Evolutionary conservation across 2,113 vertebrate genomes (phyloP).

Genomic region (Melanostigma gelatinosum): DNA sequence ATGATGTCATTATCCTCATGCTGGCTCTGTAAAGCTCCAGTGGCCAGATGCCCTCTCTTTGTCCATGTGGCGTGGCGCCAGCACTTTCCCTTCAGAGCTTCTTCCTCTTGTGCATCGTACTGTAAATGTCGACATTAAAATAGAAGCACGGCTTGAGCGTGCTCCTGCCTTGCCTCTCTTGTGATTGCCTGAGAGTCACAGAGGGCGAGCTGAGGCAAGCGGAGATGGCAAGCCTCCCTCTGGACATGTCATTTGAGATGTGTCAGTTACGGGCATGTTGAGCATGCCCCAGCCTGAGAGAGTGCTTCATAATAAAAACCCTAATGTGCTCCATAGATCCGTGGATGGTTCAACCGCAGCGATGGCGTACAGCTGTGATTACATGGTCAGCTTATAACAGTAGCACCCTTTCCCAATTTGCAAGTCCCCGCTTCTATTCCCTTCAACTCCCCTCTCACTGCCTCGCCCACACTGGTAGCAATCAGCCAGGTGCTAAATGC

Average conservation of each 20-base stretch:
- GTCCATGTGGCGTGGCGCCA: slow-evolving; percentile 37
- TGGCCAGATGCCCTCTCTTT: slow-evolving; percentile 54
- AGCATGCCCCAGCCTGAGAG: slow-evolving; percentile 49
- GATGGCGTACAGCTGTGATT: slow-evolving; percentile 60
- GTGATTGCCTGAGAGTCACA: slow-evolving; percentile 48
- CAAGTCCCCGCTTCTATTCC: slow-evolving; percentile 47
- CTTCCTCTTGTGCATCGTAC: slow-evolving; percentile 47
- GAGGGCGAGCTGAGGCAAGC: slow-evolving; percentile 64
- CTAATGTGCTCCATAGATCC: slow-evolving; percentile 29
- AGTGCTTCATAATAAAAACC: slow-evolving; percentile 22
- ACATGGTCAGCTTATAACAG: slow-evolving; percentile 65
- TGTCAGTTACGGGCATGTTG: slow-evolving; percentile 60
- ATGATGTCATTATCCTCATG: slow-evolving; percentile 28
- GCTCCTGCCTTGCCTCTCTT: slow-evolving; percentile 33
- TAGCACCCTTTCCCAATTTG: slow-evolving; percentile 65
- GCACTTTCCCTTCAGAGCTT: slow-evolving; percentile 38
- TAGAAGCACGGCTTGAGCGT: slow-evolving; percentile 38
- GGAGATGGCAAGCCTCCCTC: slow-evolving; percentile 40
- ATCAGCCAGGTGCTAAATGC: slow-evolving; percentile 85
- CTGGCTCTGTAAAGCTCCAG: slow-evolving; percentile 44
- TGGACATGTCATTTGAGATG: slow-evolving; percentile 70
- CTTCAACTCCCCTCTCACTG: slow-evolving; percentile 50
- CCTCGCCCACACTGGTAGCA: slow-evolving; percentile 70
- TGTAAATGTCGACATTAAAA: slow-evolving; percentile 68
- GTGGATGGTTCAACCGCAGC: slow-evolving; percentile 47